Conservation (phyloP, 2,113 vertebrate genomes). For the Paradisaea rubra region DNA sequence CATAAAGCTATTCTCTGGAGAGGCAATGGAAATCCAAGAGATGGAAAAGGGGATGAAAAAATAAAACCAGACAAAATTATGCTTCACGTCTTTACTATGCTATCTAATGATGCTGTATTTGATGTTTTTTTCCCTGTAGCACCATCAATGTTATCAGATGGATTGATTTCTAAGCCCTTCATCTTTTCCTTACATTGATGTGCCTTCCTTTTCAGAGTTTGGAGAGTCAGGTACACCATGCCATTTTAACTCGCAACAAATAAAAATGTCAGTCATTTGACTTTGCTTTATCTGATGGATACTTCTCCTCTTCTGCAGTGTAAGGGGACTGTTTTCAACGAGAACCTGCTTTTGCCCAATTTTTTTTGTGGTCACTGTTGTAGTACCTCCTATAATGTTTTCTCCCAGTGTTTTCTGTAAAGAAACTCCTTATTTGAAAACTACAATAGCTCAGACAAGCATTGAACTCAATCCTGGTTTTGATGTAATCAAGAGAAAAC, state of each 20-base stretch:
- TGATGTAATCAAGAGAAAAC: neutral
- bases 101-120: neutral
- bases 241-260: neutral
- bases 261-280: neutral
- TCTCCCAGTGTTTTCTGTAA: neutral
- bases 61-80: neutral
- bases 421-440: neutral
- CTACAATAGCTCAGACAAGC: neutral
- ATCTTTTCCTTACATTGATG: neutral
- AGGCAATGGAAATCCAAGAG: neutral
- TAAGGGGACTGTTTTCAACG: neutral
- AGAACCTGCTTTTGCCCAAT: neutral
- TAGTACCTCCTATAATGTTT: neutral
- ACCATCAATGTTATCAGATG: neutral
- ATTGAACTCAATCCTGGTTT: neutral
- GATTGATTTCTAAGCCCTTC: neutral
- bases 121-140: neutral
- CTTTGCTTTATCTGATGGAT: neutral
- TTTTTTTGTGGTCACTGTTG: neutral
- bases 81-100: neutral
- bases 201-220: neutral
- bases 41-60: accelerated
- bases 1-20: neutral
- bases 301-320: neutral
- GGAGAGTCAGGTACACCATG: neutral